Conservation (phyloP, 2,888 invertebrate genomes). For the Caenorhabditis afra region DNA sequence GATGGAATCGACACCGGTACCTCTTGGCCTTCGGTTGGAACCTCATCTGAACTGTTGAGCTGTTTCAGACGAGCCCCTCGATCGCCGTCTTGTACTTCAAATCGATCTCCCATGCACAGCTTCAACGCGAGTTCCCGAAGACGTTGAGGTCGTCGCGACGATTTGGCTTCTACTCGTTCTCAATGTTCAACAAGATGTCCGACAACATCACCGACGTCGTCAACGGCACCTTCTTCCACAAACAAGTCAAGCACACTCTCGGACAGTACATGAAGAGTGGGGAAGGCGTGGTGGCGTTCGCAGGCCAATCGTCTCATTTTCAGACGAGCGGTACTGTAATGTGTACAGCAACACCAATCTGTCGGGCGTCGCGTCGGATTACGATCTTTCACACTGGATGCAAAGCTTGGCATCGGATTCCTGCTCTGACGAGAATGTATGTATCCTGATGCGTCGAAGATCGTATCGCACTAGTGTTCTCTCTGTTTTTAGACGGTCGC, state of each 20-base stretch:
- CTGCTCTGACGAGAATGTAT: constrained; percentile 39
- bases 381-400: constrained; percentile 21
- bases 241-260: constrained; percentile 27
- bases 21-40: too few species aligned
- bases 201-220: constrained; percentile 38
- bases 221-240: constrained; percentile 34
- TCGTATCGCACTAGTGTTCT: not conserved
- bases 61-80: constrained; percentile 51
- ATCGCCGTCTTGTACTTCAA: constrained; percentile 50
- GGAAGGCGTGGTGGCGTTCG: not conserved
- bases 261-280: constrained; percentile 43
- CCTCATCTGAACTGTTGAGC: too few species aligned
- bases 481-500: constrained; percentile 30
- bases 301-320: not conserved
- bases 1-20: constrained; percentile 42
- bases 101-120: constrained; percentile 50
- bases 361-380: constrained; percentile 42
- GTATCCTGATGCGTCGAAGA: not conserved
- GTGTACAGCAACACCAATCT: constrained; percentile 43
- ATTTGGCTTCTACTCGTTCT: constrained; percentile 36
- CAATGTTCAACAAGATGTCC: constrained; percentile 58
- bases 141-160: constrained; percentile 16
- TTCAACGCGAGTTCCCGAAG: constrained; percentile 47
- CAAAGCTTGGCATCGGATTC: constrained; percentile 32
- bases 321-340: constrained; percentile 51